phyloP scores from a whole-genome alignment of 2,113 vertebrate genomes.

The Tachycineta bicolor region DNA sequence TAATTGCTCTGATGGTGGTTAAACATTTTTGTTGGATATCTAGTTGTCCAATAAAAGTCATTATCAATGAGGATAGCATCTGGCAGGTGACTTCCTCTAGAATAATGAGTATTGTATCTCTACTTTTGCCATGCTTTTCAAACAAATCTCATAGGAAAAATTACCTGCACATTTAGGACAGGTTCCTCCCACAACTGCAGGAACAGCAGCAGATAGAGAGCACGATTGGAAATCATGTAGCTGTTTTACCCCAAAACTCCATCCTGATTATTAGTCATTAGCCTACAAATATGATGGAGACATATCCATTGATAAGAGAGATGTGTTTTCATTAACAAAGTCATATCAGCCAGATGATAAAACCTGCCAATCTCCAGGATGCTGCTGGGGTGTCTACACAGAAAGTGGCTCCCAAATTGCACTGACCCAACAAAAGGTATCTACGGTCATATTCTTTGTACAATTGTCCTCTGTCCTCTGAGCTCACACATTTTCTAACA shows the following conservation, averaged over 20 bases:
- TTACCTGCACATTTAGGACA: neutral
- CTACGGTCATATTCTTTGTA: neutral
- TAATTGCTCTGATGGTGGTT: neutral
- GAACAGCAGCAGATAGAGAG: neutral
- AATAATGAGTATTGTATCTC: neutral
- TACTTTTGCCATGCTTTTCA: neutral
- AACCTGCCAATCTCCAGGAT: neutral
- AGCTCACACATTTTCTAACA: neutral
- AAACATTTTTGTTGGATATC: neutral
- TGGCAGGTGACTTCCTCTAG: neutral
- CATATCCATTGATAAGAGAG: neutral
- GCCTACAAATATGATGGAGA: neutral
- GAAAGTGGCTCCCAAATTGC: neutral
- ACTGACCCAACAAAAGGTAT: neutral
- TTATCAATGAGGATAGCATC: neutral
- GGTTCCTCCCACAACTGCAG: neutral
- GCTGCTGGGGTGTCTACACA: neutral
- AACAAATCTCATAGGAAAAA: neutral
- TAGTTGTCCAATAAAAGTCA: neutral
- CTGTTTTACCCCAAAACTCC: neutral
- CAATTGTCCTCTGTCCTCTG: neutral
- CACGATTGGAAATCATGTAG: neutral
- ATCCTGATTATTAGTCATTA: neutral
- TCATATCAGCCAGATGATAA: neutral
- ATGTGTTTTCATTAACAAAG: neutral